These are phyloP conservation scores for Spisula subtruncata DNA, from an alignment of 2,888 invertebrate species.

Conservation along the genomic window DNA sequence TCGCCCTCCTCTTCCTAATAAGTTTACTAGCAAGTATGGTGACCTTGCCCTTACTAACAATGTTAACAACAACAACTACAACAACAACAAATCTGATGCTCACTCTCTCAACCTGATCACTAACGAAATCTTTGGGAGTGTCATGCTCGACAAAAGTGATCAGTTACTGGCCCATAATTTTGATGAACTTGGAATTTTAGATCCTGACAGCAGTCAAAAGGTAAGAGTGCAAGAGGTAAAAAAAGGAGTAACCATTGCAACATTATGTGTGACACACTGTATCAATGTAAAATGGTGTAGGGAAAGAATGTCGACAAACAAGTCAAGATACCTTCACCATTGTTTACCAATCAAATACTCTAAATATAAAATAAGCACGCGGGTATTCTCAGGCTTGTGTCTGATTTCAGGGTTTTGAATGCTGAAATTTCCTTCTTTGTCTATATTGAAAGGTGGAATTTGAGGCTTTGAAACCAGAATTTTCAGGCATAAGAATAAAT, in stretches of 20 bases:
- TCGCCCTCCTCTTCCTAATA: slow-evolving; percentile 73
- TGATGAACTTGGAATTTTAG: slow-evolving; percentile 86
- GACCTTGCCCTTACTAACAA: slow-evolving; percentile 60
- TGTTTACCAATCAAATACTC: background rate
- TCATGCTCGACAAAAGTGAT: slow-evolving; percentile 83
- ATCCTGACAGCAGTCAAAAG: slow-evolving; percentile 80
- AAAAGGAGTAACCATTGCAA: background rate
- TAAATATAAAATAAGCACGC: background rate
- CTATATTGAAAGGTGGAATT: too few relatives aligned
- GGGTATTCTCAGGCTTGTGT: too few relatives aligned
- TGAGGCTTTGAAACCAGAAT: too few relatives aligned
- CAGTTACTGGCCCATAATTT: slow-evolving; percentile 80
- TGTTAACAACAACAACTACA: slow-evolving; percentile 57
- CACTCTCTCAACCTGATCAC: slow-evolving; percentile 82
- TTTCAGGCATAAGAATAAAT: too few relatives aligned
- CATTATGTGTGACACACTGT: slow-evolving; percentile 6
- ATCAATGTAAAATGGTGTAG: slow-evolving; percentile 12
- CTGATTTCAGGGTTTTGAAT: too few relatives aligned
- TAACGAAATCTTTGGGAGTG: slow-evolving; percentile 84
- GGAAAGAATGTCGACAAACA: background rate
- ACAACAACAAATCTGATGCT: slow-evolving; percentile 62
- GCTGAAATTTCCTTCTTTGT: too few relatives aligned
- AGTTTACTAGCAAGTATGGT: slow-evolving; percentile 66
- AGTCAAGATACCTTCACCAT: background rate
- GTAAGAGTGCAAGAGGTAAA: slow-evolving; percentile 71